Percentiles rank a stretch among this genome's conserved stretches.
These are phyloP conservation scores for Nephrotoma guestfalica DNA, from an alignment of 2,888 invertebrate genomes.

Conservation along the genomic window DNA sequence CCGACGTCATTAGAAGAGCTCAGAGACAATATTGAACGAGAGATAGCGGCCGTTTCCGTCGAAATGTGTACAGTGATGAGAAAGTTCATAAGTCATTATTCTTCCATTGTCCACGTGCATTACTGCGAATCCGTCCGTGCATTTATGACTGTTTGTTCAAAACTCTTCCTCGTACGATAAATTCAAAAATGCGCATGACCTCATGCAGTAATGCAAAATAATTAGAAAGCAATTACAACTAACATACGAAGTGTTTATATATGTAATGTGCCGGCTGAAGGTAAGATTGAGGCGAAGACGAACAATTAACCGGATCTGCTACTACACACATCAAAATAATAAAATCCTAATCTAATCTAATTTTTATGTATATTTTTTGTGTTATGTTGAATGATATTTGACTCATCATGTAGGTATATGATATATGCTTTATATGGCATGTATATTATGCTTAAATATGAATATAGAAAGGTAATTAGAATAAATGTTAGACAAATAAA, in stretches of 20 bases:
- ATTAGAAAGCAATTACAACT: neutral
- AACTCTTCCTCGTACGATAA: neutral
- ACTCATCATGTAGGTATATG: neutral
- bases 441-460: neutral
- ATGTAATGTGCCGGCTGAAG: neutral
- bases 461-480: neutral
- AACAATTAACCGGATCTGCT: neutral
- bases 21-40: too few species aligned
- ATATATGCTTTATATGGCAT: neutral
- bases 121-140: neutral
- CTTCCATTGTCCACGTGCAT: neutral
- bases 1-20: too few species aligned
- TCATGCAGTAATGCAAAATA: neutral
- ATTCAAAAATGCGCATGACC: neutral
- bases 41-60: too few species aligned
- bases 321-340: neutral
- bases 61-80: neutral
- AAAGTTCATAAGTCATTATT: neutral
- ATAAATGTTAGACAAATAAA: neutral
- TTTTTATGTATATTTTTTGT: neutral
- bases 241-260: neutral
- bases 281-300: neutral
- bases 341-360: neutral
- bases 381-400: neutral
- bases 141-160: neutral